Evolutionary conservation across 2,888 invertebrate genomes (phyloP).

Genomic region (Caprella mutica): DNA sequence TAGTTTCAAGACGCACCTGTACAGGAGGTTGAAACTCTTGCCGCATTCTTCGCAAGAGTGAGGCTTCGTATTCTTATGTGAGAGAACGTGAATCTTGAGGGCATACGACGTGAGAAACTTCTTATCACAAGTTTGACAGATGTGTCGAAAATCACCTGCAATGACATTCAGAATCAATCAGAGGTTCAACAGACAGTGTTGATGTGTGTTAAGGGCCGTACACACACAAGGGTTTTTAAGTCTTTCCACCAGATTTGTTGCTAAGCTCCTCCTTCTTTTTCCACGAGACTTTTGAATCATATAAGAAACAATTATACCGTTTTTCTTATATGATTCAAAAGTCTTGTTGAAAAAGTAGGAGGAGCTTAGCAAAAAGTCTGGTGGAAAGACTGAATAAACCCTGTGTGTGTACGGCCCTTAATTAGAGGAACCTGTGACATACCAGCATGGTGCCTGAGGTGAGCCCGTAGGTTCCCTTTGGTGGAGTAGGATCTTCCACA

Average conservation of each 20-base stretch:
- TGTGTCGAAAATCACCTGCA: conserved; percentile 85
- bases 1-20: conserved; percentile 55
- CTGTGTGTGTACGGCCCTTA: too few relatives aligned
- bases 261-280: too few relatives aligned
- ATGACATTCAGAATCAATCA: conserved; percentile 34
- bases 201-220: too few relatives aligned
- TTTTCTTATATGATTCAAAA: too few relatives aligned
- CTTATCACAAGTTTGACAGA: conserved; percentile 79
- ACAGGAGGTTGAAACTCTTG: conserved; percentile 88
- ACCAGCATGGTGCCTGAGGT: conserved; percentile 94
- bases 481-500: conserved; percentile 84
- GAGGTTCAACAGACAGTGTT: neutral
- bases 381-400: too few relatives aligned
- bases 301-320: too few relatives aligned
- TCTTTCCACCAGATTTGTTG: too few relatives aligned
- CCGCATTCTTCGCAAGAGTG: conserved; percentile 80
- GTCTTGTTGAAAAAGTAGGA: too few relatives aligned
- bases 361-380: too few relatives aligned
- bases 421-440: too few relatives aligned
- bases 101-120: conserved; percentile 90
- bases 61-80: conserved; percentile 85
- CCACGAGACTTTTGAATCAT: too few relatives aligned
- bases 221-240: too few relatives aligned
- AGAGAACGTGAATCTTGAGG: conserved; percentile 82
- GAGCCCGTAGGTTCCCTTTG: conserved; percentile 83